Evolutionary conservation across 2,113 vertebrate genomes (phyloP).

Genomic region (Mastomys coucha): DNA sequence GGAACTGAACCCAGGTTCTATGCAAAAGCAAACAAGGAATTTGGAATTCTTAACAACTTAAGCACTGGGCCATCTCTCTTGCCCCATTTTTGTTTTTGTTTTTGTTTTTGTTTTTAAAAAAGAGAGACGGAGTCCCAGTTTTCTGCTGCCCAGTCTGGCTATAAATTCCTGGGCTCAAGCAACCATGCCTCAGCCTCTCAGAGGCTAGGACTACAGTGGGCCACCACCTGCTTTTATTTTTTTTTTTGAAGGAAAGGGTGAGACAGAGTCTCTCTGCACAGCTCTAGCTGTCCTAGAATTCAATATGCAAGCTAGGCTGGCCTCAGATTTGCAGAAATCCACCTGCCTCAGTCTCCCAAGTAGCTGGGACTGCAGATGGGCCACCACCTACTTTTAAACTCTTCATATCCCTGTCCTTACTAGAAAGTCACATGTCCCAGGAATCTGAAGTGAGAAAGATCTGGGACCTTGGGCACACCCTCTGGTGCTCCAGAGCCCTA

Average conservation of each 20-base stretch:
- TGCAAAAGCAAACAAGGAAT: neutral
- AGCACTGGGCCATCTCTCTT: neutral
- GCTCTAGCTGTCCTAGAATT: neutral
- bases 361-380: neutral
- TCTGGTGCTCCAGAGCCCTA: neutral
- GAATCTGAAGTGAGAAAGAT: neutral
- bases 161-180: neutral
- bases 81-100: neutral
- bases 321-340: neutral
- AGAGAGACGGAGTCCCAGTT: neutral
- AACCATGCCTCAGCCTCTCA: neutral
- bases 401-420: neutral
- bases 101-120: no score
- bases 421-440: neutral
- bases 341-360: neutral
- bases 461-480: neutral
- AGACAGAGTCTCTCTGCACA: neutral
- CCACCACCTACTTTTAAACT: neutral
- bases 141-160: neutral
- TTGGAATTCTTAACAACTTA: neutral
- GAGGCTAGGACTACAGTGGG: neutral
- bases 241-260: neutral
- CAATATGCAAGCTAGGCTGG: neutral
- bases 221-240: neutral
- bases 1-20: neutral